Percentiles rank a stretch among this genome's conserved stretches.
These are phyloP conservation scores for Heterohyrax brucei DNA, from an alignment of 2,797 vertebrate genomes.

Conservation along the genomic window DNA sequence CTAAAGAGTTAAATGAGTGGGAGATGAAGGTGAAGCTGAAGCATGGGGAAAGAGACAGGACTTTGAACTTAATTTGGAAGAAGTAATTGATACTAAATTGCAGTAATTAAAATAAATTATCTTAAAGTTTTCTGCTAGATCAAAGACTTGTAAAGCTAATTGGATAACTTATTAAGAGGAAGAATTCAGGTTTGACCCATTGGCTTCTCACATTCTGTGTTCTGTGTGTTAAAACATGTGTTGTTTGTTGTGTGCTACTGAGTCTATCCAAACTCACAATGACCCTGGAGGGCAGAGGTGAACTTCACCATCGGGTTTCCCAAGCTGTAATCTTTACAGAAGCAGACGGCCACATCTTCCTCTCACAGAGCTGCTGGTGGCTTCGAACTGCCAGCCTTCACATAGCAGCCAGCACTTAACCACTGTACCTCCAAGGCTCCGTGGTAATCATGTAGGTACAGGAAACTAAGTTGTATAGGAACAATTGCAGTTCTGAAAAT, in stretches of 20 bases:
- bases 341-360: not conserved
- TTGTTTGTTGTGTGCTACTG: not conserved
- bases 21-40: not conserved
- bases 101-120: not conserved
- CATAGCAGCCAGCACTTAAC: not conserved
- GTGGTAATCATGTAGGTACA: not conserved
- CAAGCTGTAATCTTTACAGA: not conserved
- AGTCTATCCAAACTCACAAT: not conserved
- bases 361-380: not conserved
- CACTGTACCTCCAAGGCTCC: not conserved
- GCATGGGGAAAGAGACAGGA: too few relatives aligned
- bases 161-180: not conserved
- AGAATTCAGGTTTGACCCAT: constrained; percentile 1
- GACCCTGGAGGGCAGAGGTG: too few relatives aligned
- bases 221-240: not conserved
- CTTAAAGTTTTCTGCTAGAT: constrained; percentile 23
- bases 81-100: not conserved
- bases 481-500: not conserved
- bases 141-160: constrained; percentile 1
- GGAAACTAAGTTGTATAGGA: not conserved
- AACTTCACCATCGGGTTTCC: not conserved
- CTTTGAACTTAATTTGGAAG: too few relatives aligned
- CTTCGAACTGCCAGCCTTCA: not conserved
- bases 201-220: not conserved
- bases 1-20: not conserved